These are phyloP conservation scores for Rhizomys pruinosus DNA, from an alignment of 2,113 vertebrate genomes.

Conservation along the genomic window DNA sequence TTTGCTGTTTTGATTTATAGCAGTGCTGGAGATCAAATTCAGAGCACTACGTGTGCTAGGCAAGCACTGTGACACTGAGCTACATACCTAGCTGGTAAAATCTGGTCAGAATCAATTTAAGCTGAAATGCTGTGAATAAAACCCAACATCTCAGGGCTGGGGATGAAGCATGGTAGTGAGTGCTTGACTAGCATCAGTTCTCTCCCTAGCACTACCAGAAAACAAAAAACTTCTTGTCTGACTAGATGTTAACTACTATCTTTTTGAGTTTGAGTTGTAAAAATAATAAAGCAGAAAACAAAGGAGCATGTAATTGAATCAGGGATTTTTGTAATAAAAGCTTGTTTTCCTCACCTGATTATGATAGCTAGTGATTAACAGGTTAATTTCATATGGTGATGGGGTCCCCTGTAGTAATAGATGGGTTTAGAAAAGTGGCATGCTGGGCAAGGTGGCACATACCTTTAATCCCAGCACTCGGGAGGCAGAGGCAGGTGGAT, in stretches of 20 bases:
- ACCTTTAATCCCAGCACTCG: too few species aligned
- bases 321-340: conserved; percentile 39
- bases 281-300: not conserved
- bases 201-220: not conserved
- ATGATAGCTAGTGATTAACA: not conserved
- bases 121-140: not conserved
- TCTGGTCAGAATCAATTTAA: conserved; percentile 5
- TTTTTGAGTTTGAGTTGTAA: not conserved
- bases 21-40: not conserved
- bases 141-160: not conserved
- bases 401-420: not conserved
- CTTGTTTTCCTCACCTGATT: not conserved
- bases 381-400: not conserved
- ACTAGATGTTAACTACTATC: not conserved
- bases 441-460: too few species aligned
- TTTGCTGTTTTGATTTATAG: not conserved
- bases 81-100: not conserved
- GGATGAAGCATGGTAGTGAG: not conserved
- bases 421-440: not conserved
- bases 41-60: not conserved
- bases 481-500: too few species aligned
- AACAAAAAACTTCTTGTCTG: not conserved
- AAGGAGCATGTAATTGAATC: not conserved
- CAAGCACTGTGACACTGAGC: not conserved
- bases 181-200: not conserved